phyloP scores from a whole-genome alignment of 2,888 invertebrate species.

The Lamproptera curius region DNA sequence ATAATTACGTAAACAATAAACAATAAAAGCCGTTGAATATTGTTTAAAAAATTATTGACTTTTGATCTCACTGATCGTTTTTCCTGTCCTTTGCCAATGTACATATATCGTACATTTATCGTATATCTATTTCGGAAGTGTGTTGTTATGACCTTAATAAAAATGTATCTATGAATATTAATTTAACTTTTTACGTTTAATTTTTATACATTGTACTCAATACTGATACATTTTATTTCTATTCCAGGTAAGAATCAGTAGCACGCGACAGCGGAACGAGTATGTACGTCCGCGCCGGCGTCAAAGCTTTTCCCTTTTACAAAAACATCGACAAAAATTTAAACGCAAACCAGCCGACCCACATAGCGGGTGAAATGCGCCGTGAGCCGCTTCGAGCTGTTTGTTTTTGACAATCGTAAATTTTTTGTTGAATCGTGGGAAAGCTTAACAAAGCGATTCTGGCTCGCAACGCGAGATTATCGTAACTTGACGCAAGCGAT shows the following conservation, averaged over 20 bases:
- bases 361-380: slow-evolving; percentile 38
- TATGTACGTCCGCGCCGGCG: slow-evolving; percentile 16
- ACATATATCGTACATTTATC: too few species aligned
- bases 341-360: slow-evolving; percentile 37
- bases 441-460: slow-evolving; percentile 26
- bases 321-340: slow-evolving; percentile 38
- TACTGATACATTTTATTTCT: too few species aligned
- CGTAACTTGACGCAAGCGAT: slow-evolving; percentile 15
- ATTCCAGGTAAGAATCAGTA: slow-evolving; percentile 32
- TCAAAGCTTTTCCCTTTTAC: slow-evolving; percentile 27
- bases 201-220: too few species aligned
- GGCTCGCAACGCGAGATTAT: not conserved
- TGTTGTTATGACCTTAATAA: too few species aligned
- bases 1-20: too few species aligned
- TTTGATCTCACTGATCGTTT: too few species aligned
- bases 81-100: too few species aligned
- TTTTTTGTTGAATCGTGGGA: slow-evolving; percentile 44
- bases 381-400: slow-evolving; percentile 39
- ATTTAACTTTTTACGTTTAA: too few species aligned
- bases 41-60: too few species aligned
- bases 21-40: too few species aligned
- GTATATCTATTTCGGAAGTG: too few species aligned
- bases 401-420: slow-evolving; percentile 48
- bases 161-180: too few species aligned
- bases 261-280: slow-evolving; percentile 10